Evolutionary conservation across 2,113 vertebrate genomes (phyloP).

Genomic region (Colaptes auratus): DNA sequence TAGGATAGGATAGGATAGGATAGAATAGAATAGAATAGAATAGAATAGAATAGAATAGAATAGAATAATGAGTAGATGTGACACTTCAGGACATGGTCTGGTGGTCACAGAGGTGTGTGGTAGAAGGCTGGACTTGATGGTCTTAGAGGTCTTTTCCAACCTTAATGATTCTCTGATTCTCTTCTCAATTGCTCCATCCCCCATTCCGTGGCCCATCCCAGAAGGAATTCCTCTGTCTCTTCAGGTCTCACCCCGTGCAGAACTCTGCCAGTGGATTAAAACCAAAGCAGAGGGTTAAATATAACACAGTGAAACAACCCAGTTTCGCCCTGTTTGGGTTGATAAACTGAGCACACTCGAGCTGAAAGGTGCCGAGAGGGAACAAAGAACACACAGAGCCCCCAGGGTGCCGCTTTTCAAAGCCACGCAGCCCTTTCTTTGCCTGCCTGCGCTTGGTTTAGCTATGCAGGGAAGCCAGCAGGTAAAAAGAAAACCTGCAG

Average conservation of each 20-base stretch:
- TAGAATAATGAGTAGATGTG: too few species aligned
- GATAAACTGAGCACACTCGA: not conserved
- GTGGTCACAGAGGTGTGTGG: too few species aligned
- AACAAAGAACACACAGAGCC: constrained; percentile 4
- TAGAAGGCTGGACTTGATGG: too few species aligned
- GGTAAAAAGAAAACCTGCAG: not conserved
- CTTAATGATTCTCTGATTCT: too few species aligned
- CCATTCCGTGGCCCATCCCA: accelerated
- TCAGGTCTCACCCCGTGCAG: not conserved
- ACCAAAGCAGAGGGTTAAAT: not conserved
- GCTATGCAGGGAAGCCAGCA: not conserved
- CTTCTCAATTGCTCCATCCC: not conserved
- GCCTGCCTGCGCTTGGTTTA: not conserved
- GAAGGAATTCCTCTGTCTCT: not conserved
- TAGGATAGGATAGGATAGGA: too few species aligned
- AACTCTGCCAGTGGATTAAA: not conserved
- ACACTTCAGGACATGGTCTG: too few species aligned
- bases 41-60: too few species aligned
- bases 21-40: too few species aligned
- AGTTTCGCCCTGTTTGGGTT: not conserved
- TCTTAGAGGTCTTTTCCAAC: too few species aligned
- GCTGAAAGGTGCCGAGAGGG: not conserved
- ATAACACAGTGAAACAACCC: not conserved
- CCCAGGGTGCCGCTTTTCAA: not conserved
- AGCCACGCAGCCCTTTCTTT: not conserved